phyloP scores from a whole-genome alignment of 64 coral and sea anemone genomes.

The Catalaphyllia jardinei region DNA sequence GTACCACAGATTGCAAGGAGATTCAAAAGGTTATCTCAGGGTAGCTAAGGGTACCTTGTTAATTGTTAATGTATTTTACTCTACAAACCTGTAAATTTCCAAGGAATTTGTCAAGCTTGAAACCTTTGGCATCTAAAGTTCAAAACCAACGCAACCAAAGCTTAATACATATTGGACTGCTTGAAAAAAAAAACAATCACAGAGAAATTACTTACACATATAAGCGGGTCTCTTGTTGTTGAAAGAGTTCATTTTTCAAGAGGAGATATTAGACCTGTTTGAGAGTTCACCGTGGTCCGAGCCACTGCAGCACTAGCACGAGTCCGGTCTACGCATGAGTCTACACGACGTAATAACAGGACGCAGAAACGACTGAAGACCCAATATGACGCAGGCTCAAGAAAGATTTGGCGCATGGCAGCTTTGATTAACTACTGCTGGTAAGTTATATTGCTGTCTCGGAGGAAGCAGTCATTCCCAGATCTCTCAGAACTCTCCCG shows the following conservation, averaged over 20 bases:
- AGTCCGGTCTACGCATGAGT: no score
- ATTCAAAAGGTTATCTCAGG: no score
- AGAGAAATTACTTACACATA: conserved; percentile 31
- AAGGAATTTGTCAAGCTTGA: conserved; percentile 95
- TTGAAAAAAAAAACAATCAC: no score
- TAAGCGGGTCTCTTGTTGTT: conserved; percentile 37
- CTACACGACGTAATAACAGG: neutral
- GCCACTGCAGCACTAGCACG: no score
- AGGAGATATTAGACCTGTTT: no score
- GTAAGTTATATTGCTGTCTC: neutral
- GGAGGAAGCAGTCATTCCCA: neutral
- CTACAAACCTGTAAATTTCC: conserved; percentile 90
- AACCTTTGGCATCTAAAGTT: conserved; percentile 88
- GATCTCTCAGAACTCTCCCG: neutral
- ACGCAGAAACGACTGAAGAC: neutral
- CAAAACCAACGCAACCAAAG: no score
- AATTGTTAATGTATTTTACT: no score
- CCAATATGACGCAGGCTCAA: neutral
- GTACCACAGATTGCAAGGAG: no score
- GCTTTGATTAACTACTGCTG: neutral
- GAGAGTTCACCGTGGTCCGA: no score
- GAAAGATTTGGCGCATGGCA: neutral
- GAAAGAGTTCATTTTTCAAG: conserved; percentile 35
- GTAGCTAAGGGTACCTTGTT: no score
- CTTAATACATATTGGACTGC: no score